Conservation (phyloP, 2,888 invertebrate genomes). For the Heliconius sara region DNA sequence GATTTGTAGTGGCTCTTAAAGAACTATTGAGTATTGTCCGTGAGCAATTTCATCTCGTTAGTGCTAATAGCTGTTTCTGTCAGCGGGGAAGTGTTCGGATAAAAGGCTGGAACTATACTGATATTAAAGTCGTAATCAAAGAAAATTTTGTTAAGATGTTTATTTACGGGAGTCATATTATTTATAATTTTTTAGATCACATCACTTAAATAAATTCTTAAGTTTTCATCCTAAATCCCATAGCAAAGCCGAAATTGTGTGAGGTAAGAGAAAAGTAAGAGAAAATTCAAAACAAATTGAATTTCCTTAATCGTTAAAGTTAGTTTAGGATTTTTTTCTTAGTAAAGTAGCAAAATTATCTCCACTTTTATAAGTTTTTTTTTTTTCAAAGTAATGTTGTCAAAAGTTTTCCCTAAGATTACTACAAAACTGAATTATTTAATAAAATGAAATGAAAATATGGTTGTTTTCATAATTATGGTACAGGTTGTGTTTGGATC, state of each 20-base stretch:
- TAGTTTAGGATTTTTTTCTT: neutral
- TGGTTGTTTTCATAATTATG: too few species aligned
- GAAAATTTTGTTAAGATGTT: neutral
- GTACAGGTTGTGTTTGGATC: too few species aligned
- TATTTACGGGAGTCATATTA: neutral
- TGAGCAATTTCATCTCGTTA: slow-evolving; percentile 25
- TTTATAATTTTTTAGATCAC: neutral
- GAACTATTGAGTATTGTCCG: neutral
- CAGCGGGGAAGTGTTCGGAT: slow-evolving; percentile 4
- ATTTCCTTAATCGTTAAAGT: slow-evolving; percentile 22
- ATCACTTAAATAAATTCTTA: neutral
- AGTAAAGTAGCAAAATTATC: neutral
- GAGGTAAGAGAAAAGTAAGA: neutral
- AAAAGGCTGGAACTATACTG: slow-evolving; percentile 1
- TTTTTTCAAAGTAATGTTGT: too few species aligned
- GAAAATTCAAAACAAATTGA: slow-evolving; percentile 12
- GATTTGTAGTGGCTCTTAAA: slow-evolving; percentile 6
- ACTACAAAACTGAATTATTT: too few species aligned
- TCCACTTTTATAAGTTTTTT: neutral
- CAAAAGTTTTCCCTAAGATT: too few species aligned
- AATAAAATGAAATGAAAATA: too few species aligned
- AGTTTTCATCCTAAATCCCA: neutral
- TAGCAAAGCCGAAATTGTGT: neutral
- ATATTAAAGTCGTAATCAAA: neutral
- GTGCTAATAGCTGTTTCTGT: slow-evolving; percentile 1